A percentile compares a stretch with the other conserved stretches of the same genome.
Evolutionary conservation across 2,888 invertebrate species (phyloP).

Genomic region (Serrognathus titanus): DNA sequence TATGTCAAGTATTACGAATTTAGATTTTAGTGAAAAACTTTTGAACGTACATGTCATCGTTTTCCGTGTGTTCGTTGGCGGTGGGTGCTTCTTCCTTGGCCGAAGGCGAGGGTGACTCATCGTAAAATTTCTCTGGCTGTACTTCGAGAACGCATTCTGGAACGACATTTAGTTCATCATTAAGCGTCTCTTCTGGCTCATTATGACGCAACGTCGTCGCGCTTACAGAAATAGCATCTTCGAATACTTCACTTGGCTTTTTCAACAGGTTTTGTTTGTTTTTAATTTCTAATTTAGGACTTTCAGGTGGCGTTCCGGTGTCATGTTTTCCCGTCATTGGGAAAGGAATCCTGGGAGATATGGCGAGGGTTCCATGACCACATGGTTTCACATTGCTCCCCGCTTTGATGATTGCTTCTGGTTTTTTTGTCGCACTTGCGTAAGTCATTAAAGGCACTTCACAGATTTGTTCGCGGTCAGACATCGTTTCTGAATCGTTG

Average conservation of each 20-base stretch:
- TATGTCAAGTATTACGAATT: too few relatives aligned
- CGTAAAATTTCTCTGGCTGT: too few relatives aligned
- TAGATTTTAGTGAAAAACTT: too few relatives aligned
- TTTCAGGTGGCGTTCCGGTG: conserved; percentile 38
- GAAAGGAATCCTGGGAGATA: conserved; percentile 39
- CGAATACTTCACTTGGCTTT: neutral
- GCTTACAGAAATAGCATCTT: too few relatives aligned
- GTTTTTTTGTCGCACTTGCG: too few relatives aligned
- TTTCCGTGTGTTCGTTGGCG: too few relatives aligned
- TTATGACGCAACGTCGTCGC: conserved; percentile 1
- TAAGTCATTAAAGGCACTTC: conserved; percentile 7
- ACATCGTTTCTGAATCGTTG: neutral
- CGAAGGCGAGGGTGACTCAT: too few relatives aligned
- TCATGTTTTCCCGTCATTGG: conserved; percentile 28
- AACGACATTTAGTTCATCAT: too few relatives aligned
- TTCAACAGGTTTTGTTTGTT: neutral
- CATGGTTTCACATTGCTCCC: conserved; percentile 42
- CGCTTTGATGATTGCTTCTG: conserved; percentile 4
- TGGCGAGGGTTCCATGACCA: conserved; percentile 45
- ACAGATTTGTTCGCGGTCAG: neutral
- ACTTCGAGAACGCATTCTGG: too few relatives aligned
- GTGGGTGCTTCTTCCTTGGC: too few relatives aligned
- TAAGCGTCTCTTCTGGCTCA: conserved; percentile 2
- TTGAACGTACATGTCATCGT: too few relatives aligned
- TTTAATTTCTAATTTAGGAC: conserved; percentile 38